Evolutionary conservation across 2,888 invertebrate species (phyloP).

Genomic region (Phragmatobia fuliginosa): DNA sequence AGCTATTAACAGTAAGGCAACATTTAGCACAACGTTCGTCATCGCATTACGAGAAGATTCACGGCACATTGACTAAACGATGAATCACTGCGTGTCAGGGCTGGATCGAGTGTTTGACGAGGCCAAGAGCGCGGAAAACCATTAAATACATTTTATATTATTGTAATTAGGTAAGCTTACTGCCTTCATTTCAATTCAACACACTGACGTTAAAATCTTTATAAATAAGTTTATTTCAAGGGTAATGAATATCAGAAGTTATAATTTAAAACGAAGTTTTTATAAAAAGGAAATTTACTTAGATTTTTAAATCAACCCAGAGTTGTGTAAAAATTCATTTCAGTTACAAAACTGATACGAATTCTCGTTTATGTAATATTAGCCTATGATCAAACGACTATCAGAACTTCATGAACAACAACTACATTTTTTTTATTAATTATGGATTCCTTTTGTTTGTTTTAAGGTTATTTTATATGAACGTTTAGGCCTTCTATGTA

Average conservation of each 20-base stretch:
- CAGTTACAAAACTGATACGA: background rate
- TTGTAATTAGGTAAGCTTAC: conserved; percentile 1
- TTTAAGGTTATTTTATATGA: too few relatives aligned
- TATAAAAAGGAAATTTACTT: background rate
- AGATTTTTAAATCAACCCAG: background rate
- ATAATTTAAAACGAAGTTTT: background rate
- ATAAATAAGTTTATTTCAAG: background rate
- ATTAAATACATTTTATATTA: conserved; percentile 15
- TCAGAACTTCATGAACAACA: too few relatives aligned
- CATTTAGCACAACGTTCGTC: conserved; percentile 11
- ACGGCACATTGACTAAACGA: conserved; percentile 26
- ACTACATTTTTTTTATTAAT: too few relatives aligned
- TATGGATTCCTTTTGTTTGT: too few relatives aligned
- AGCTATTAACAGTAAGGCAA: conserved; percentile 15
- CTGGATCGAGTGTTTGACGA: conserved; percentile 16
- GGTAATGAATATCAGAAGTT: background rate
- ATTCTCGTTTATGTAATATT: too few relatives aligned
- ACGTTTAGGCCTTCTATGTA: too few relatives aligned
- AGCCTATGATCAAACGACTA: too few relatives aligned
- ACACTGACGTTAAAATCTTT: background rate
- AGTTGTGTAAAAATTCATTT: background rate
- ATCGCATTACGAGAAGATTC: conserved; percentile 22
- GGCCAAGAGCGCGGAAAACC: conserved; percentile 15
- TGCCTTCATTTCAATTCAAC: background rate
- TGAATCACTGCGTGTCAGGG: conserved; percentile 42